These are phyloP conservation scores for Hermodice carunculata DNA, from an alignment of 2,888 invertebrate genomes.

Conservation along the genomic window DNA sequence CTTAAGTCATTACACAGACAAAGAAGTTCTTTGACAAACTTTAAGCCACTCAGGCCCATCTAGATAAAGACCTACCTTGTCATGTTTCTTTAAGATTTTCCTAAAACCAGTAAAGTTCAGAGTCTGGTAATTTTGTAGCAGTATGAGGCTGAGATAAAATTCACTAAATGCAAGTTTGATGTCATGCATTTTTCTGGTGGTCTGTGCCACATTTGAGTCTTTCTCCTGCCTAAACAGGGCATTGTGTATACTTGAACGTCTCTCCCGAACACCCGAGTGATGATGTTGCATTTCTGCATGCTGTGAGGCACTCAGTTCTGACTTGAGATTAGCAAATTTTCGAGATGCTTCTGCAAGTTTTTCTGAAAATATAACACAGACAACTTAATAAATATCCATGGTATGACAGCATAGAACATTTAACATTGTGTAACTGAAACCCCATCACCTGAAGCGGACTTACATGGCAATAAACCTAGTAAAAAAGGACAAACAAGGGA, in stretches of 20 bases:
- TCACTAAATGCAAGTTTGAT: slow-evolving; percentile 98
- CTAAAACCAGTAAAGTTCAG: slow-evolving; percentile 98
- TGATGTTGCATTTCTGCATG: slow-evolving; percentile 34
- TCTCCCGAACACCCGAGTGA: slow-evolving; percentile 1
- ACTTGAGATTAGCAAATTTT: slow-evolving; percentile 90
- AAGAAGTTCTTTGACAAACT: no score
- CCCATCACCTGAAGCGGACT: no score
- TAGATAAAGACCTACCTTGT: slow-evolving; percentile 81
- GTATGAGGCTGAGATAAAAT: slow-evolving; percentile 95
- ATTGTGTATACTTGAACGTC: no score
- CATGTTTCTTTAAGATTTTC: slow-evolving; percentile 99
- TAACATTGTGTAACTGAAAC: no score
- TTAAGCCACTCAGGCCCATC: no score
- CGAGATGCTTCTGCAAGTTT: slow-evolving; percentile 97
- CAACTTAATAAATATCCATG: not conserved
- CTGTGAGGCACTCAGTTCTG: slow-evolving; percentile 80
- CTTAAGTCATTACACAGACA: no score
- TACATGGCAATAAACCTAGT: no score
- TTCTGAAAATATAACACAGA: slow-evolving; percentile 74
- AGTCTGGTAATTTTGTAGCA: slow-evolving; percentile 98
- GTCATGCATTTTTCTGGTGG: slow-evolving; percentile 79
- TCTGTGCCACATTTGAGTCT: no score
- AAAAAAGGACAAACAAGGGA: no score
- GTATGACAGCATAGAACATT: slow-evolving; percentile 1
- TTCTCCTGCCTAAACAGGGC: no score